phyloP scores from a whole-genome alignment of 2,113 vertebrate species.

The Bos javanicus region DNA sequence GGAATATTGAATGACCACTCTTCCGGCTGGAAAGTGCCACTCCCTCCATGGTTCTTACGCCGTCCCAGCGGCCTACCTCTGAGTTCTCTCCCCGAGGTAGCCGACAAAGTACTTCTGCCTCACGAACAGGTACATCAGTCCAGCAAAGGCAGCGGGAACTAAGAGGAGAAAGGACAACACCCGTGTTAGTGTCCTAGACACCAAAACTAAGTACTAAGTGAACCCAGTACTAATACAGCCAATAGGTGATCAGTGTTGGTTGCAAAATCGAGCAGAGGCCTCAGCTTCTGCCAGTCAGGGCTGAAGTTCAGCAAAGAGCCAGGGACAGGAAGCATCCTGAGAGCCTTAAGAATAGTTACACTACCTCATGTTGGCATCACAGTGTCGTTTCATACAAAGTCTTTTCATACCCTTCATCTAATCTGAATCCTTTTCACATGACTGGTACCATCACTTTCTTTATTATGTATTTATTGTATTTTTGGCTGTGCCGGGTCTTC shows the following conservation, averaged over 20 bases:
- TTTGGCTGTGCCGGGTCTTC: neutral
- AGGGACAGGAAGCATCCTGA: neutral
- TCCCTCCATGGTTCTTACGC: neutral
- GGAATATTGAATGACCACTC: neutral
- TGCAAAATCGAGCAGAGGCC: neutral
- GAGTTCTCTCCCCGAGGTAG: conserved; percentile 93
- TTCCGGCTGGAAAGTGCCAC: neutral
- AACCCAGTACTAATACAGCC: neutral
- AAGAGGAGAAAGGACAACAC: neutral
- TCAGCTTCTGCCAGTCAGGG: neutral
- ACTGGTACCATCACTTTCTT: neutral
- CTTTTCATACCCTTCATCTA: neutral
- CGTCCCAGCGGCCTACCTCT: conserved; percentile 84
- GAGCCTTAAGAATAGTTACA: neutral
- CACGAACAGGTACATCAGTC: conserved; percentile 92
- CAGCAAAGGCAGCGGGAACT: conserved; percentile 94
- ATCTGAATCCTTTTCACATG: neutral
- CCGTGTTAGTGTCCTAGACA: neutral
- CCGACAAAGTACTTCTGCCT: conserved; percentile 97
- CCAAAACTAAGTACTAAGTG: neutral
- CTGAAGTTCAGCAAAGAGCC: neutral
- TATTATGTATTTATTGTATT: neutral
- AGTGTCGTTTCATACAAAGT: neutral
- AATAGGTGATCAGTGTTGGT: too few species aligned
- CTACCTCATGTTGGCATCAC: rapidly evolving